phyloP scores from a whole-genome alignment of 2,113 vertebrate species.

The Tragelaphus strepsiceros region DNA sequence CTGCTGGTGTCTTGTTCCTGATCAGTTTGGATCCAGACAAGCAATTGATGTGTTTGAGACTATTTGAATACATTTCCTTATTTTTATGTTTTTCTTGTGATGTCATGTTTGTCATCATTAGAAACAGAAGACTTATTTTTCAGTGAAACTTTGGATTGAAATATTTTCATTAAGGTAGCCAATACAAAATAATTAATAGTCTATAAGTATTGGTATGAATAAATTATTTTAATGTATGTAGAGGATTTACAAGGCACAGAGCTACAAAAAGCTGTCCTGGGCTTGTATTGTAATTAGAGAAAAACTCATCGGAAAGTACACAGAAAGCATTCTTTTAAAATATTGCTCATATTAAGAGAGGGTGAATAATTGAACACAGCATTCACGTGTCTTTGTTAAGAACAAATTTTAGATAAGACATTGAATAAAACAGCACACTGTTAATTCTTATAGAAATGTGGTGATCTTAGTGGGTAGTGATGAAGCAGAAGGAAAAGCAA shows the following conservation, averaged over 20 bases:
- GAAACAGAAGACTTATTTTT: constrained; percentile 12
- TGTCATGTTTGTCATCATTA: background rate
- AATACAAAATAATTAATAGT: background rate
- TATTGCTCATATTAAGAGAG: background rate
- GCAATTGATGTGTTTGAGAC: background rate
- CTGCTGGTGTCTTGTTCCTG: background rate
- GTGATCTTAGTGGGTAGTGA: background rate
- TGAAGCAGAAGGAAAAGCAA: background rate
- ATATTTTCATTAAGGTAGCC: background rate
- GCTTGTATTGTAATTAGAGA: background rate
- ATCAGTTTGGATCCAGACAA: background rate
- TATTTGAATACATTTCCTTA: background rate
- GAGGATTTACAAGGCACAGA: background rate
- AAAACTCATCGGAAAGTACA: background rate
- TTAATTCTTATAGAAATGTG: background rate
- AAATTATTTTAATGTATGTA: background rate
- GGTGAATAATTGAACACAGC: background rate
- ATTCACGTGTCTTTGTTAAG: background rate
- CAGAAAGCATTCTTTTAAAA: background rate
- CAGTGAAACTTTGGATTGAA: background rate
- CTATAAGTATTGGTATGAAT: background rate
- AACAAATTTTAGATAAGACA: background rate
- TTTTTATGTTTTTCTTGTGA: background rate
- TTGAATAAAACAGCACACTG: background rate
- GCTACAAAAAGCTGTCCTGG: background rate